A percentile compares a stretch with the other conserved stretches of the same genome.
phyloP scores from a whole-genome alignment of 2,888 invertebrate genomes.

The Sisyra nigra region DNA sequence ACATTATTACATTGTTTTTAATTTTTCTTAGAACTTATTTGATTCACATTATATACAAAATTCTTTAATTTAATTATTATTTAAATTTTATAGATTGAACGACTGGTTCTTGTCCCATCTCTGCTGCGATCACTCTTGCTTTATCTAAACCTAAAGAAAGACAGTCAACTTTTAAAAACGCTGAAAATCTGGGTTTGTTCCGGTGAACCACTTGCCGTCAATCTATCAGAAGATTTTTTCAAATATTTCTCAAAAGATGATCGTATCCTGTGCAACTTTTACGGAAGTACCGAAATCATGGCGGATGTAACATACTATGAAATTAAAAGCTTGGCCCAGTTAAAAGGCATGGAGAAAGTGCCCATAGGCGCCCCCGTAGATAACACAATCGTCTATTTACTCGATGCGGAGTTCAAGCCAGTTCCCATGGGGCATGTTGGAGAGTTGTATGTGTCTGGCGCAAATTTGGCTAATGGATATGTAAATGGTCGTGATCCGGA shows the following conservation, averaged over 20 bases:
- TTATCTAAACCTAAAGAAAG: conserved; percentile 41
- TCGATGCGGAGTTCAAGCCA: conserved; percentile 57
- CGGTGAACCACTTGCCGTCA: conserved; percentile 61
- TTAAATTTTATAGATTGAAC: conserved; percentile 40
- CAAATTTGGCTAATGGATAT: conserved; percentile 67
- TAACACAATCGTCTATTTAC: conserved; percentile 65
- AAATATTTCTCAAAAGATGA: conserved; percentile 46
- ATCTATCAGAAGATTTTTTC: conserved; percentile 61
- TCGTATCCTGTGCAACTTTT: conserved; percentile 67
- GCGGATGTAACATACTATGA: conserved; percentile 74
- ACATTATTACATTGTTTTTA: too few species aligned
- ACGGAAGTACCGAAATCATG: conserved; percentile 85
- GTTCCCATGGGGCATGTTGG: conserved; percentile 60
- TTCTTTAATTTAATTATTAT: too few species aligned
- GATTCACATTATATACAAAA: too few species aligned
- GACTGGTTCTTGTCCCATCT: conserved; percentile 75
- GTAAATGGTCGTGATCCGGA: conserved; percentile 57
- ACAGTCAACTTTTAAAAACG: conserved; percentile 11
- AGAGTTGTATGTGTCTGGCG: conserved; percentile 67
- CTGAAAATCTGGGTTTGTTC: conserved; percentile 75
- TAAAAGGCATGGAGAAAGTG: conserved; percentile 47
- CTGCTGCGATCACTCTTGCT: conserved; percentile 62
- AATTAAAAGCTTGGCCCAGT: conserved; percentile 39
- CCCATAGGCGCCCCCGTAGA: conserved; percentile 67
- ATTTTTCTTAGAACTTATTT: too few species aligned